Percentiles rank a stretch among this genome's conserved stretches.
Conservation (phyloP, 2,797 vertebrate species). For the Capromys pilorides region DNA sequence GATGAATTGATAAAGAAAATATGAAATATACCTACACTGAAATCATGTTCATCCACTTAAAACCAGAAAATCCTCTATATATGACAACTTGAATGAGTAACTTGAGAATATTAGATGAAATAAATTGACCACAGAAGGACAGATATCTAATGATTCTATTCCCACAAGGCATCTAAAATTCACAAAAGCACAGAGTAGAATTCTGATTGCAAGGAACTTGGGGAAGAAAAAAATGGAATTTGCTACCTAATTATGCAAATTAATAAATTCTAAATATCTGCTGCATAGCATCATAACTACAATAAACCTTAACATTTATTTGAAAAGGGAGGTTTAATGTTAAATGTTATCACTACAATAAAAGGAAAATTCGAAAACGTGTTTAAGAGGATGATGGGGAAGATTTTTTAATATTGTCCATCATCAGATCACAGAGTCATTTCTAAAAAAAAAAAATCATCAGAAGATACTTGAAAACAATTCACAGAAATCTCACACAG, state of each 20-base stretch:
- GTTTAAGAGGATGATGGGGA: conserved; percentile 4
- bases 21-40: too few relatives aligned
- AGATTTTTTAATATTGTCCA: not conserved
- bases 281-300: not conserved
- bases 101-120: not conserved
- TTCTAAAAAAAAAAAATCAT: conserved; percentile 51
- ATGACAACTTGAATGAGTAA: not conserved
- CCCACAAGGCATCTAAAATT: not conserved
- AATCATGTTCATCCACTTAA: not conserved
- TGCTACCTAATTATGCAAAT: not conserved
- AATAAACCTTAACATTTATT: not conserved
- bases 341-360: not conserved
- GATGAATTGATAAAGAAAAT: not conserved
- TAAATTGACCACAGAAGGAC: not conserved
- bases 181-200: not conserved
- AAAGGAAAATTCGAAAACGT: conserved; percentile 6
- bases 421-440: conserved; percentile 9
- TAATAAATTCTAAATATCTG: not conserved
- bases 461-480: conserved; percentile 2
- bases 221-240: not conserved
- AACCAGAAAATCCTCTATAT: not conserved
- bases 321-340: not conserved
- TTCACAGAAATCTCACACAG: conserved; percentile 24
- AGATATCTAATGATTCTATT: not conserved
- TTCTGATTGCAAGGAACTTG: not conserved